Evolutionary conservation across 2,888 invertebrate genomes (phyloP).

Genomic region (Agapostemon virescens): DNA sequence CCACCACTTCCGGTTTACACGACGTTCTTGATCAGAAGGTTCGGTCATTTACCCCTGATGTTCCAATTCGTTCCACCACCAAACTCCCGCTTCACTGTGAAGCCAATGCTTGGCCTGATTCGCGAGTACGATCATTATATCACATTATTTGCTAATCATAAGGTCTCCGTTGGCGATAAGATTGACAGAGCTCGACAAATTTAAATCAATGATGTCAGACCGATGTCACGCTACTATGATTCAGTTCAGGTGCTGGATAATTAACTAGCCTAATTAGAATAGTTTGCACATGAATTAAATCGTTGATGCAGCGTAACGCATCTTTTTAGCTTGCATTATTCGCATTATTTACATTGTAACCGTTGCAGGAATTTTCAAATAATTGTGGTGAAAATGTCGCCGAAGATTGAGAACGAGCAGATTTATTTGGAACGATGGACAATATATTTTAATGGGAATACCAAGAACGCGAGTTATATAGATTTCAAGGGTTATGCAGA

Average conservation of each 20-base stretch:
- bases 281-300: background rate
- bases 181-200: background rate
- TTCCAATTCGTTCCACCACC: slow-evolving; percentile 80
- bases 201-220: background rate
- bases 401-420: slow-evolving; percentile 68
- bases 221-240: background rate
- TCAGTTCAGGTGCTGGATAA: background rate
- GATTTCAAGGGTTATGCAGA: slow-evolving; percentile 79
- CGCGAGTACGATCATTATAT: slow-evolving; percentile 59
- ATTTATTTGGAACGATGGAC: slow-evolving; percentile 80
- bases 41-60: slow-evolving; percentile 79
- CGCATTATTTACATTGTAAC: background rate
- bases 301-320: background rate
- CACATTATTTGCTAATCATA: background rate
- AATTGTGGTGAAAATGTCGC: slow-evolving; percentile 77
- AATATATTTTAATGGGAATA: slow-evolving; percentile 79
- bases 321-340: background rate
- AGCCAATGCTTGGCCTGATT: slow-evolving; percentile 80
- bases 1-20: slow-evolving; percentile 71
- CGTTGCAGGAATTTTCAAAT: slow-evolving; percentile 75
- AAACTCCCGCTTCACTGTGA: slow-evolving; percentile 77
- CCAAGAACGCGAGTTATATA: slow-evolving; percentile 73
- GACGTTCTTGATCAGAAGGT: slow-evolving; percentile 78
- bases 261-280: background rate
- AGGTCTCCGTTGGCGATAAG: background rate